Percentiles rank a stretch among this genome's conserved stretches.
These are phyloP conservation scores for Ictalurus punctatus DNA, from an alignment of 2,113 vertebrate genomes.

Conservation along the genomic window DNA sequence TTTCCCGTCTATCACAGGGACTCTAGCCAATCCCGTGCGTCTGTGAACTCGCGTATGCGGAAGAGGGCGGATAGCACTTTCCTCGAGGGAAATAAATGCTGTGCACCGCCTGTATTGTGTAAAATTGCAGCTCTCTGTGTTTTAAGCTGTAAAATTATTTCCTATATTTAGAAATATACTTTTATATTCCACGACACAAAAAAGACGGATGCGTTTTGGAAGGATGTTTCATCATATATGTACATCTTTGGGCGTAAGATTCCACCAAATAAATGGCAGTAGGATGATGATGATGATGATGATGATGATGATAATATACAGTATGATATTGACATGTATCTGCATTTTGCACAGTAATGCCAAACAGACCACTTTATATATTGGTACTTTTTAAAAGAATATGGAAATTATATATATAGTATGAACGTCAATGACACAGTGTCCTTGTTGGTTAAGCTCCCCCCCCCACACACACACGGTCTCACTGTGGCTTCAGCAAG, in stretches of 20 bases:
- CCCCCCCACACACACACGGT: background rate
- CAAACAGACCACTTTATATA: background rate
- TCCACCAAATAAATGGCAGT: background rate
- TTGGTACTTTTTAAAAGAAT: background rate
- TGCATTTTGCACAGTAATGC: background rate
- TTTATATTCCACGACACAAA: no score
- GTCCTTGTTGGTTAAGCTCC: background rate
- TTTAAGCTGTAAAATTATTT: background rate
- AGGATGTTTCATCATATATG: background rate
- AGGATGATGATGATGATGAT: background rate
- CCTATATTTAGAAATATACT: no score
- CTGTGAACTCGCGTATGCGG: background rate
- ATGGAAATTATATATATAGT: background rate
- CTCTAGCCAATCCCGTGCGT: background rate
- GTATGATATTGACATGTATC: background rate
- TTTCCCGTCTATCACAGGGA: background rate
- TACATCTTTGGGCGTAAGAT: background rate
- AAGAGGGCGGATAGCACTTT: background rate
- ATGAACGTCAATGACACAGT: background rate
- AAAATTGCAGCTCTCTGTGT: background rate
- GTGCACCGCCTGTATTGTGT: background rate
- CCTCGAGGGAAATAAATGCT: background rate
- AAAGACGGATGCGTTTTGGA: background rate
- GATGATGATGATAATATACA: background rate
- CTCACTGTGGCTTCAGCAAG: background rate